Evolutionary conservation across 2,113 vertebrate genomes (phyloP).

Genomic region (Elaphurus davidianus): DNA sequence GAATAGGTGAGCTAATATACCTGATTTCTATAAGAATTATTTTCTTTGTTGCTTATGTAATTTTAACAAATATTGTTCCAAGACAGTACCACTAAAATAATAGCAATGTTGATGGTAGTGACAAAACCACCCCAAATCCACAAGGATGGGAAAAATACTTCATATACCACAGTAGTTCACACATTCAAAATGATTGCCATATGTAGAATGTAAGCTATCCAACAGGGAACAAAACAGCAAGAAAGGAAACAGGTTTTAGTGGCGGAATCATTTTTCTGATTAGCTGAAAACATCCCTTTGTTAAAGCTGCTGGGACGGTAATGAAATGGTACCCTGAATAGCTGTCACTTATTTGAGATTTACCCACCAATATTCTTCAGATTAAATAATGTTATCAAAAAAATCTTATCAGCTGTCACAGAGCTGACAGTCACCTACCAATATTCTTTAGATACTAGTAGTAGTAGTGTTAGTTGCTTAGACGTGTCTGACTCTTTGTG

Average conservation of each 20-base stretch:
- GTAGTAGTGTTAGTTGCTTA: neutral
- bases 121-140: neutral
- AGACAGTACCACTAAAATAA: neutral
- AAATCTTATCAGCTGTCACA: neutral
- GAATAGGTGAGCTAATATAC: neutral
- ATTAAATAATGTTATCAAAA: neutral
- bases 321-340: neutral
- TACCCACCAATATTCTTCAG: neutral
- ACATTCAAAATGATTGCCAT: neutral
- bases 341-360: slow-evolving; percentile 23
- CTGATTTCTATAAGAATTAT: neutral
- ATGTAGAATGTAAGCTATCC: neutral
- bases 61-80: neutral
- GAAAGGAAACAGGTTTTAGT: neutral
- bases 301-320: neutral
- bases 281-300: neutral
- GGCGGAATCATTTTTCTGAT: neutral
- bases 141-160: neutral
- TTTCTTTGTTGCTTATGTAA: neutral
- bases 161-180: neutral
- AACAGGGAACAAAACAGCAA: neutral
- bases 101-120: neutral
- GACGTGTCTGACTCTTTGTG: neutral
- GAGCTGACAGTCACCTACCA: neutral
- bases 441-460: neutral